Evolutionary conservation across 2,888 invertebrate genomes (phyloP), one percentile per base, ranked within the genome.

Genomic region (Ophraella communa): DNA sequence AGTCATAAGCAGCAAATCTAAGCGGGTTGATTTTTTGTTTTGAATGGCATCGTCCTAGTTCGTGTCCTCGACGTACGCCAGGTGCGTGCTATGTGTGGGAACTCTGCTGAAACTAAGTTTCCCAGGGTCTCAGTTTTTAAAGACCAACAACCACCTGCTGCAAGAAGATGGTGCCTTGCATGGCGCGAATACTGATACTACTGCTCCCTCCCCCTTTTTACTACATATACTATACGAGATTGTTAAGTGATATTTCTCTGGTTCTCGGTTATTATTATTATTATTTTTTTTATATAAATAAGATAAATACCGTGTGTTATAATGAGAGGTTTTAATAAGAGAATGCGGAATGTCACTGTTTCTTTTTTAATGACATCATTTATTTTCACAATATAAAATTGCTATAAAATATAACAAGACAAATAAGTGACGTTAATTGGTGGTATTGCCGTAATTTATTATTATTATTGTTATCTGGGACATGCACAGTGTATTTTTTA

Each of bases 81-180:
- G 79, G 79, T 79, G 79, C 76, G 74, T 72, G 71, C 73, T 71
- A 62, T 68, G 75, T 75, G 77, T 79, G 79, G 79, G 79, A 79
- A 79, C 78, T 73, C 63, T 63, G 70, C 73, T 72, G 74, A 72
- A 71, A 73, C 71, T 70, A 71, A 72, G 76, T 77, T 79, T 79
- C 79, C 79, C 79, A 79, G 77, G 77, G 74, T 72, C 72, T 65
- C 49, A 49, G 49, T 49, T 49, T n/a, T n/a, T 27, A 49, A 49
- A 49, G 66, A 70, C 59, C 62, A 68, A 66, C 73, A 75, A 76
- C 76, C 76, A 75, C 75, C 73, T 76, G 75, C 73, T 71, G 66
- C 67, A 63, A 62, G 62, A 62, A 64, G 56, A 39, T 58, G 44
- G 47, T 42, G 49, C 44, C 54, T 55, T 52, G 56, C 64, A 52